phyloP scores from a whole-genome alignment of 2,888 invertebrate species.

The Antheraea yamamai region DNA sequence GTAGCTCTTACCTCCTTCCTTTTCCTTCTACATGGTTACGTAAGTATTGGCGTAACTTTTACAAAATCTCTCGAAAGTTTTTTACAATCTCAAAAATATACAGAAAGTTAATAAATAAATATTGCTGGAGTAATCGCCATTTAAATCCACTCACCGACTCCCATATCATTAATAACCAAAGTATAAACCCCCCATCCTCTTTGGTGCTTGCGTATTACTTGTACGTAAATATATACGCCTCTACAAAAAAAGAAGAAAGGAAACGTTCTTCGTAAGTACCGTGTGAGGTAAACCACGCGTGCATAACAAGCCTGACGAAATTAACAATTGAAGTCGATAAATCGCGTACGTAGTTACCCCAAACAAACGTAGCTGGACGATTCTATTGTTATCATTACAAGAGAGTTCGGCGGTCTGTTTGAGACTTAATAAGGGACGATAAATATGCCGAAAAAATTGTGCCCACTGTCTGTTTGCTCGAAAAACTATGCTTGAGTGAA shows the following conservation, averaged over 20 bases:
- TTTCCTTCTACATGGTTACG: too few relatives aligned
- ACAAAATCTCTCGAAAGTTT: too few relatives aligned
- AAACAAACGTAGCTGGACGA: constrained; percentile 16
- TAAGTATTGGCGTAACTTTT: too few relatives aligned
- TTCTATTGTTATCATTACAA: constrained; percentile 37
- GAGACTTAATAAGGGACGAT: constrained; percentile 36
- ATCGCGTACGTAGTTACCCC: constrained; percentile 18
- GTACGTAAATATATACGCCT: neutral
- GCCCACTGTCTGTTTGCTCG: constrained; percentile 20
- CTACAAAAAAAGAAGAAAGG: neutral
- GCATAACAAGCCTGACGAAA: neutral
- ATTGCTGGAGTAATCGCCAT: too few relatives aligned
- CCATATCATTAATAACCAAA: too few relatives aligned
- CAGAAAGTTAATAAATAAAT: too few relatives aligned
- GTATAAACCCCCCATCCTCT: too few relatives aligned
- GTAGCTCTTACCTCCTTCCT: too few relatives aligned
- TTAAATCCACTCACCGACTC: too few relatives aligned
- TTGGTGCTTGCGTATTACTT: too few relatives aligned
- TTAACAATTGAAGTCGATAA: neutral
- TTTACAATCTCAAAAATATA: too few relatives aligned
- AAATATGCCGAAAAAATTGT: constrained; percentile 34
- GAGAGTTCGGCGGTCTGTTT: constrained; percentile 29
- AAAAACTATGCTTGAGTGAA: constrained; percentile 25
- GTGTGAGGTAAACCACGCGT: neutral
- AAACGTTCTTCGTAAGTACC: neutral